Conservation (phyloP, 2,113 vertebrate species). For the Alectura lathami region DNA sequence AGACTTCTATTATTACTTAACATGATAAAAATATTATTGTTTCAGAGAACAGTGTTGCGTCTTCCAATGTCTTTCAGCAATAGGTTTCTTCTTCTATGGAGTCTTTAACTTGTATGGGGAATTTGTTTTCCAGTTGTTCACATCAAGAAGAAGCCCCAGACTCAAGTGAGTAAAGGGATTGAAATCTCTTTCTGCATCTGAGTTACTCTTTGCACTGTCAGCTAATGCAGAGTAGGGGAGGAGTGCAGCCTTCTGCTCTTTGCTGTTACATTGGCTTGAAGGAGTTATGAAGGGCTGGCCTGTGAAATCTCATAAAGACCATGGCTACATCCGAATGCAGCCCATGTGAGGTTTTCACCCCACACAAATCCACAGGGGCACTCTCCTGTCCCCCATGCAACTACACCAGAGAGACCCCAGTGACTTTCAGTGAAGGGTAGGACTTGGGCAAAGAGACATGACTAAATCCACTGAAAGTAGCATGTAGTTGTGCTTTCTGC, state of each 20-base stretch:
- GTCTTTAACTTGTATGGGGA: not conserved
- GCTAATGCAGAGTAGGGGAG: not conserved
- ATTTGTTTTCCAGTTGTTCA: not conserved
- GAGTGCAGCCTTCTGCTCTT: not conserved
- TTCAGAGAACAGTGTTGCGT: not conserved
- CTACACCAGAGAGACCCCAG: not conserved
- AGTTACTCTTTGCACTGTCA: not conserved
- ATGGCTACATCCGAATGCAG: not conserved
- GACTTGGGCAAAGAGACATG: not conserved
- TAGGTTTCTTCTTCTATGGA: not conserved
- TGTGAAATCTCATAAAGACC: not conserved
- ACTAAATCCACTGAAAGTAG: not conserved
- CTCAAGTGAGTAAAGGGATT: not conserved
- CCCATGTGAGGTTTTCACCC: not conserved
- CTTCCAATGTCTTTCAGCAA: not conserved
- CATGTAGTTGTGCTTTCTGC: not conserved
- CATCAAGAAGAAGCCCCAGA: not conserved
- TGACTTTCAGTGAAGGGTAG: not conserved
- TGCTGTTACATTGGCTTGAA: not conserved
- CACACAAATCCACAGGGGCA: not conserved
- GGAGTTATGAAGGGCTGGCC: not conserved
- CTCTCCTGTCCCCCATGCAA: not conserved
- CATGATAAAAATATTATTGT: not conserved
- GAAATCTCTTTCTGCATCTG: not conserved
- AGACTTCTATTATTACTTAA: not conserved